Percentiles rank a stretch among this genome's conserved stretches.
Conservation (phyloP, 92 coral and sea anemone species). For the Plumapathes pennacea region DNA sequence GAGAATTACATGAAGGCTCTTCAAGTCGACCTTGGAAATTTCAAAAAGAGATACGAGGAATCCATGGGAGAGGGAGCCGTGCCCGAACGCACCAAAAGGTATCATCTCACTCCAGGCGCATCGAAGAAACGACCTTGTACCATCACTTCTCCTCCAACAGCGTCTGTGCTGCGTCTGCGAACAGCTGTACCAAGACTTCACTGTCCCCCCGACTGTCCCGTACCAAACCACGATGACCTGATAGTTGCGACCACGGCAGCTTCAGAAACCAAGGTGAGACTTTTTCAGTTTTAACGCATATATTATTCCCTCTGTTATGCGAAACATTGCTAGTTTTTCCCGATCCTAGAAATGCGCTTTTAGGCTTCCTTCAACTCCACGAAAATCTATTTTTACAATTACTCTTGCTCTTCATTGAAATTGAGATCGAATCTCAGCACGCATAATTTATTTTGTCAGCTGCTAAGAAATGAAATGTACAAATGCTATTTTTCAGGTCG, state of each 20-base stretch:
- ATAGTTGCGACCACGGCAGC: constrained; percentile 18
- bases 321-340: too few relatives aligned
- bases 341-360: too few relatives aligned
- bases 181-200: background rate
- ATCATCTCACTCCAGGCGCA: background rate
- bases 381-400: too few relatives aligned
- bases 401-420: too few relatives aligned
- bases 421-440: too few relatives aligned
- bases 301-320: background rate
- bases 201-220: background rate
- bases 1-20: constrained; percentile 6
- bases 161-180: background rate
- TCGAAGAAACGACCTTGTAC: background rate
- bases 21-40: background rate
- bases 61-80: background rate
- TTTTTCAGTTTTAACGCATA: constrained; percentile 1
- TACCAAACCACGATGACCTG: constrained; percentile 11
- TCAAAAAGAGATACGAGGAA: background rate
- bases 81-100: background rate
- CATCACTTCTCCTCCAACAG: constrained; percentile 6
- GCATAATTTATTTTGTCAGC: too few relatives aligned
- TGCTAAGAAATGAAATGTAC: too few relatives aligned
- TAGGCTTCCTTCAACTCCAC: too few relatives aligned
- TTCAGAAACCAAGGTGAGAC: constrained; percentile 4
- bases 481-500: constrained; percentile 10